Conservation (phyloP, 2,888 invertebrate genomes). For the Eurytoma californica region DNA sequence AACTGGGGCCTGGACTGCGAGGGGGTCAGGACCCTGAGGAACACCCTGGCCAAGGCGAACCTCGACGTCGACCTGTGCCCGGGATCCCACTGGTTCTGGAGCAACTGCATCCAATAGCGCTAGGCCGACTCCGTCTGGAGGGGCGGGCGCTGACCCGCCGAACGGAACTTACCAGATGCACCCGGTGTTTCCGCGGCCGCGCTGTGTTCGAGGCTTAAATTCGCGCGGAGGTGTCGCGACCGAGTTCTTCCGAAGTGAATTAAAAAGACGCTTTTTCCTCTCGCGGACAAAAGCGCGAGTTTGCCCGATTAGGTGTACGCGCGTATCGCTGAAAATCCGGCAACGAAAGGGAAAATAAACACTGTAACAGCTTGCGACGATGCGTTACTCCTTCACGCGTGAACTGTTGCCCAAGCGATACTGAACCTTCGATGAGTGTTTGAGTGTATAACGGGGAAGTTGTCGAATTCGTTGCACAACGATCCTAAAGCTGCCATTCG, state of each 20-base stretch:
- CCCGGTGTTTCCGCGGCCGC: not conserved
- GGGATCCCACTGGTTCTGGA: slow-evolving; percentile 75
- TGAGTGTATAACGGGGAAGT: not conserved
- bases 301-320: not conserved
- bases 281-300: not conserved
- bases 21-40: slow-evolving; percentile 67
- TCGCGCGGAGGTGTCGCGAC: too few relatives aligned
- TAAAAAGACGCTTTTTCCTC: too few relatives aligned
- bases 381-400: not conserved
- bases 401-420: not conserved
- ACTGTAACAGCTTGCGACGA: not conserved
- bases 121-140: not conserved
- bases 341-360: slow-evolving; percentile 2
- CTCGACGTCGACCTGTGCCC: slow-evolving; percentile 72
- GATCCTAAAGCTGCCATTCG: slow-evolving; percentile 42
- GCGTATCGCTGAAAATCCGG: not conserved
- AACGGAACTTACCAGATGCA: slow-evolving; percentile 6
- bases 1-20: slow-evolving; percentile 74
- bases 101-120: slow-evolving; percentile 68
- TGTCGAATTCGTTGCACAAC: slow-evolving; percentile 16
- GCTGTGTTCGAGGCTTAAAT: too few relatives aligned
- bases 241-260: too few relatives aligned
- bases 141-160: not conserved
- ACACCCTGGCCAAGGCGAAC: slow-evolving; percentile 69
- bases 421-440: not conserved